Percentiles rank a stretch among this genome's conserved stretches.
phyloP scores from a whole-genome alignment of 2,113 vertebrate species.

The Neolamprologus sp. region DNA sequence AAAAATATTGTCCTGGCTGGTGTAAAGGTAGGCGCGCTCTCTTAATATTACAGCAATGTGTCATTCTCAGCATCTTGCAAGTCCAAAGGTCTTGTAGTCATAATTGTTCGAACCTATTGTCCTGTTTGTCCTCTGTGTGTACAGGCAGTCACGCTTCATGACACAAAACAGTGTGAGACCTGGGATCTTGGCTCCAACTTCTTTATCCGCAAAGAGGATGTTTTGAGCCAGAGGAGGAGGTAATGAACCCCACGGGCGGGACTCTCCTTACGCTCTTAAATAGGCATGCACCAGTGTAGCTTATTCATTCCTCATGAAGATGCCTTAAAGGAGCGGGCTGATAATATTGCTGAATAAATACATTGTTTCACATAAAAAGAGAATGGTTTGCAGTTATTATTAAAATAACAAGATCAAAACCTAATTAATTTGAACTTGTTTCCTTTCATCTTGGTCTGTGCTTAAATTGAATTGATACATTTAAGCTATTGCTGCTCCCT shows the following conservation, averaged over 20 bases:
- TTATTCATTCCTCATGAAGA: not conserved
- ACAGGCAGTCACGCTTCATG: constrained; percentile 90
- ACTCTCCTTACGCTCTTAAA: not conserved
- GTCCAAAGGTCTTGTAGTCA: not conserved
- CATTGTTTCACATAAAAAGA: not conserved
- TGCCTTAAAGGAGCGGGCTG: not conserved
- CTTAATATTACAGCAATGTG: not conserved
- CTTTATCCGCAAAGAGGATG: constrained; percentile 89
- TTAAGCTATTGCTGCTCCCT: not conserved
- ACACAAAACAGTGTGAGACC: constrained; percentile 79
- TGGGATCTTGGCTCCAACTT: constrained; percentile 93
- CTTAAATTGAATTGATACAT: not conserved
- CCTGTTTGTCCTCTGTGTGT: not conserved
- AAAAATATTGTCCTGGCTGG: constrained; percentile 97
- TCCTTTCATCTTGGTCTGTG: not conserved
- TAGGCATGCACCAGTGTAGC: not conserved
- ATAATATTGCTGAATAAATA: not conserved
- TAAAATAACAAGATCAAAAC: not conserved
- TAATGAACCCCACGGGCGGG: constrained; percentile 19
- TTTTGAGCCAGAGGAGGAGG: constrained; percentile 82
- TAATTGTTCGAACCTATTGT: not conserved
- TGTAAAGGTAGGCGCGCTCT: constrained; percentile 79
- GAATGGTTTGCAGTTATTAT: not conserved
- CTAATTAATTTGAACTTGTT: not conserved
- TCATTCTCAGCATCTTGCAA: not conserved